Base-by-base conservation (phyloP, 2,888 invertebrate genomes). In the Serripes groenlandicus region DNA sequence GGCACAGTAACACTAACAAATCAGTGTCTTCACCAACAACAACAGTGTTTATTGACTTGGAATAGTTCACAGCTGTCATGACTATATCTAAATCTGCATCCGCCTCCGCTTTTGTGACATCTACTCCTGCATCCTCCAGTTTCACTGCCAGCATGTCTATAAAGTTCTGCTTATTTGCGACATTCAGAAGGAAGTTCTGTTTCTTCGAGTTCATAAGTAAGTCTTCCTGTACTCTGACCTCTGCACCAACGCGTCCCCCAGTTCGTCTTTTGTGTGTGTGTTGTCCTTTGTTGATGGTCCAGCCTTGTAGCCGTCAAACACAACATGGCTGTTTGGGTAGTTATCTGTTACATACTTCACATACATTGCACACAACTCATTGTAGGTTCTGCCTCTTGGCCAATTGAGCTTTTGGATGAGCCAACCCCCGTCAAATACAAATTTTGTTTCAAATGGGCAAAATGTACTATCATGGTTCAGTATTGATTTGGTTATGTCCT, bases 371-470 rank as follows among this genome's bases (percentile, higher is more conserved):
- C 68, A 68, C 4, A 68, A n/a, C 7, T 18, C 9, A 23, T 23
- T n/a, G 73, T 82, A 82, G 18, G 78, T 79, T 18, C 34, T 37
- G 32, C 83, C 78, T 54, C 62, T 78, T 72, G 26, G 78, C 85
- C 86, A 86, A 52, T 52, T 35, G 3, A 86, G 28, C 30, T 60
- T 60, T 69, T 85, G 85, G 34, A 86, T n/a, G 37, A 83, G 66
- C n/a, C 70, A 42, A 75, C 18, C 81, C 84, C 84, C 81, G 78
- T 86, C 86, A 21, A 85, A 34, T 35, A 86, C 81, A 78, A 78
- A 73, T 32, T 52, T 18, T 42, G 18, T 18, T 11, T 42, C 42
- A 42, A 42, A 11, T 42, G 42, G 42, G 42, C 9, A 11, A 42
- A 11, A 11, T 18, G 23, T 30, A 9, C 30, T 3, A 28, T 7